Base-by-base conservation (phyloP, 2,797 vertebrate genomes). In the Mycteria americana region DNA sequence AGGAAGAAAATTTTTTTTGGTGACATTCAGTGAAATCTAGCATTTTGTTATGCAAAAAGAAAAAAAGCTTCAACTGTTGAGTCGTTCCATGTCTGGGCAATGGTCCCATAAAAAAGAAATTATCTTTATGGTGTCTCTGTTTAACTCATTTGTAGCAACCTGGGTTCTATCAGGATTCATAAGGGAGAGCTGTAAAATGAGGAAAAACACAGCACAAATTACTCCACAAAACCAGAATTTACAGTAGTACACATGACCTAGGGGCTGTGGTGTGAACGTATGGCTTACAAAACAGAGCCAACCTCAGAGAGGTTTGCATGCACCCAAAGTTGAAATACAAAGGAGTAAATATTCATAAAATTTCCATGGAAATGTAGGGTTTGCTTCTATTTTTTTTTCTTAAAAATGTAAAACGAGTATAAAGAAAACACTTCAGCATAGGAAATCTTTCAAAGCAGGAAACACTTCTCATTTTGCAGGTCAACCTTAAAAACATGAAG, bases 211-310 rank as follows among this genome's bases (percentile, higher is more conserved):
- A 73, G 31, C 30, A 46, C 4, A 70, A 73, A 73, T 54, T 17
- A 10, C 13, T 48, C 9, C 2, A 7, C 9, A 83, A 53, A 78
- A 14, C 0, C 28, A 67, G 56, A 30, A 73, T 74, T 83, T 43
- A 4, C 14, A 1, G 2, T 1, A 16, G 8, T 17, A 37, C 2
- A 1, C 4, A 7, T 3, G 27, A 53, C 31, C 28, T 33, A 18
- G 10, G 10, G 35, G 25, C 23, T 41, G n/a, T 16, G 50, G 6
- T 23, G 45, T 31, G 41, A 45, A 43, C 1, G 1, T 10, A n/a
- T 0, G 1, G 16, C 43, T 62, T 69, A 67, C 13, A 64, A 35
- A 43, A 50, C 50, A 39, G 21, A 56, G 22, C 13, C n/a, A 62
- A 4, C 19, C 50, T 22, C 31, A 33, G 24, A 62, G 22, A 74